Percentiles rank a stretch among this genome's conserved stretches.
Evolutionary conservation across 2,888 invertebrate species (phyloP).

Genomic region (Proisotoma minuta): DNA sequence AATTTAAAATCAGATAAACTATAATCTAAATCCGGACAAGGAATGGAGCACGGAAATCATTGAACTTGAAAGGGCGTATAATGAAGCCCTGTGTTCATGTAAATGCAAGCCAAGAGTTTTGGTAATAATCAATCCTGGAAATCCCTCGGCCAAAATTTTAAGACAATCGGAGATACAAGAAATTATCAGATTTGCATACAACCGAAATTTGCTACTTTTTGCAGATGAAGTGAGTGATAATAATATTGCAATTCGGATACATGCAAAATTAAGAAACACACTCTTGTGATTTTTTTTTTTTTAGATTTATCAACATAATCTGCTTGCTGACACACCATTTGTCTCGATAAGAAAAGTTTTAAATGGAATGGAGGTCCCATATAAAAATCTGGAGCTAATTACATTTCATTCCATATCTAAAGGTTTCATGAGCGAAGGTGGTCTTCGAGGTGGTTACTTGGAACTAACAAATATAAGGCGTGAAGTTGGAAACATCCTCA

Average conservation of each 20-base stretch:
- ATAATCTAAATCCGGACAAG: not conserved
- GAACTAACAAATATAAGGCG: not conserved
- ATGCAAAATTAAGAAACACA: no score
- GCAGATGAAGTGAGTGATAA: not conserved
- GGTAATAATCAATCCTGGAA: not conserved
- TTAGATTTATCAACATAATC: constrained; percentile 1
- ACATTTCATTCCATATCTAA: constrained; percentile 1
- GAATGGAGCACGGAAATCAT: not conserved
- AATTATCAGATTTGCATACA: not conserved
- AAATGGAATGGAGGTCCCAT: constrained; percentile 3
- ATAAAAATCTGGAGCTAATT: not conserved
- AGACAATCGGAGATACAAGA: not conserved
- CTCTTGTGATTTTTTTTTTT: not conserved
- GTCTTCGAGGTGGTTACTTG: constrained; percentile 1
- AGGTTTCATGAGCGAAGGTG: constrained; percentile 2
- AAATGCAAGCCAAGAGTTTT: not conserved
- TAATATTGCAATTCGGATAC: no score
- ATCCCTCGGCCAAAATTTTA: constrained; percentile 1
- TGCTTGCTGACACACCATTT: not conserved
- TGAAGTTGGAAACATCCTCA: not conserved
- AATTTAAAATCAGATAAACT: not conserved
- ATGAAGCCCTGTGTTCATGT: not conserved
- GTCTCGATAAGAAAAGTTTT: not conserved
- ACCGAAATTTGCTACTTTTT: not conserved
- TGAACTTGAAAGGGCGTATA: not conserved